phyloP scores from a whole-genome alignment of 2,888 invertebrate genomes.

The Amiota mariae region DNA sequence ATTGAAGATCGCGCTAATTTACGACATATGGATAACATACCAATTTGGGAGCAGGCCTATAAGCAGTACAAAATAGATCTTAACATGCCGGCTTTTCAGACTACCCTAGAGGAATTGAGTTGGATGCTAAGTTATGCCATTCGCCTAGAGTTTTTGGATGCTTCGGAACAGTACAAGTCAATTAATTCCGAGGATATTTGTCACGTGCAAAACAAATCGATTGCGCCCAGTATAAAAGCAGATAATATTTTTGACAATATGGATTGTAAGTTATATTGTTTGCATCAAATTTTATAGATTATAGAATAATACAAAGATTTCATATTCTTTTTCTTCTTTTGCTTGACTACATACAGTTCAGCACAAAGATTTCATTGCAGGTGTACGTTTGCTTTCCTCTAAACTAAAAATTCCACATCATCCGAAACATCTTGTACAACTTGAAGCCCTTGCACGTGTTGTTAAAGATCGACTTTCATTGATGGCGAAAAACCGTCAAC shows the following conservation, averaged over 20 bases:
- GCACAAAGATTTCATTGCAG: constrained; percentile 86
- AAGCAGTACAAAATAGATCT: constrained; percentile 84
- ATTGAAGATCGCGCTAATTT: constrained; percentile 85
- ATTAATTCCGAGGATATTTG: constrained; percentile 78
- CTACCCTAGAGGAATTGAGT: constrained; percentile 82
- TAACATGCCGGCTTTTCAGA: constrained; percentile 80
- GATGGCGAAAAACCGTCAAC: constrained; percentile 72
- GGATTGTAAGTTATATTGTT: constrained; percentile 80
- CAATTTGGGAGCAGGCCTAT: constrained; percentile 83
- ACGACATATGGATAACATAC: constrained; percentile 79
- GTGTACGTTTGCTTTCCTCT: constrained; percentile 85
- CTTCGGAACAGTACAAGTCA: constrained; percentile 81
- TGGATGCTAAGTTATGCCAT: constrained; percentile 91
- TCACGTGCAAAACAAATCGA: constrained; percentile 76
- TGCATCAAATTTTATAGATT: not conserved
- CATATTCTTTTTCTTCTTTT: constrained; percentile 48
- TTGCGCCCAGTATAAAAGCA: constrained; percentile 83
- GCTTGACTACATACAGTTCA: constrained; percentile 77
- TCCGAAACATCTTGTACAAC: constrained; percentile 83
- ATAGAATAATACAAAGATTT: not conserved
- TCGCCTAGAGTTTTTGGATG: constrained; percentile 85
- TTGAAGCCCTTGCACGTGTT: constrained; percentile 81
- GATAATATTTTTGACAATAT: constrained; percentile 89
- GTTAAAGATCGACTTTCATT: constrained; percentile 77
- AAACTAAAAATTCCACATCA: constrained; percentile 87